These are phyloP conservation scores for Microplitis mediator DNA, from an alignment of 1,140 invertebrate species.

Conservation along the genomic window DNA sequence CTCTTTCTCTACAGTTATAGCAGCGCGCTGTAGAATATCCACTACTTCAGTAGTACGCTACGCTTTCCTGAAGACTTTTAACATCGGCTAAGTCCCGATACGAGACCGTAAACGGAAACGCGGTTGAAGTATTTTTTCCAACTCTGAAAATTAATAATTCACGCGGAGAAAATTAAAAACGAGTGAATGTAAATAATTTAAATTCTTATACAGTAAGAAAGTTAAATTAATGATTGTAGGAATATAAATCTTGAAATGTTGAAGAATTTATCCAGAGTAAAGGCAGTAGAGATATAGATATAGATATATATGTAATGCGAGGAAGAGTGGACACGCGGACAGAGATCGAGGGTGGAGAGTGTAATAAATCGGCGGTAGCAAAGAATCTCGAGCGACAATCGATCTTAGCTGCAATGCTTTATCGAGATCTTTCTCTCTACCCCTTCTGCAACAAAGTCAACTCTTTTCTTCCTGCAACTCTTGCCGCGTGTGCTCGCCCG, in stretches of 20 bases:
- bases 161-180: background rate
- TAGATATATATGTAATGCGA: background rate
- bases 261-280: background rate
- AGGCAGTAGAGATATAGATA: background rate
- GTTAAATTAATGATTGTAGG: conserved; percentile 3
- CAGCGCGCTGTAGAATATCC: background rate
- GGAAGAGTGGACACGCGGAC: background rate
- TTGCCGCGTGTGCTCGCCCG: background rate
- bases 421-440: conserved; percentile 42
- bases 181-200: background rate
- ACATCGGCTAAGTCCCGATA: too few relatives aligned
- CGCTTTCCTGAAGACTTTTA: too few relatives aligned
- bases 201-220: background rate
- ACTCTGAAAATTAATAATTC: conserved; percentile 14
- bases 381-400: conserved; percentile 52
- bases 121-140: conserved; percentile 23
- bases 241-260: conserved; percentile 8
- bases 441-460: background rate
- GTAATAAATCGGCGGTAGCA: conserved; percentile 42
- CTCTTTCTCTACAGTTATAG: background rate
- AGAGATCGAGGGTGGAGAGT: conserved; percentile 33
- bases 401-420: conserved; percentile 46
- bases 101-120: conserved; percentile 29
- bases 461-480: conserved; percentile 1
- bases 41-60: background rate